Evolutionary conservation across 2,113 vertebrate species (phyloP), one percentile per base, ranked within the genome.

Genomic region (Phrynosoma blainvillii): DNA sequence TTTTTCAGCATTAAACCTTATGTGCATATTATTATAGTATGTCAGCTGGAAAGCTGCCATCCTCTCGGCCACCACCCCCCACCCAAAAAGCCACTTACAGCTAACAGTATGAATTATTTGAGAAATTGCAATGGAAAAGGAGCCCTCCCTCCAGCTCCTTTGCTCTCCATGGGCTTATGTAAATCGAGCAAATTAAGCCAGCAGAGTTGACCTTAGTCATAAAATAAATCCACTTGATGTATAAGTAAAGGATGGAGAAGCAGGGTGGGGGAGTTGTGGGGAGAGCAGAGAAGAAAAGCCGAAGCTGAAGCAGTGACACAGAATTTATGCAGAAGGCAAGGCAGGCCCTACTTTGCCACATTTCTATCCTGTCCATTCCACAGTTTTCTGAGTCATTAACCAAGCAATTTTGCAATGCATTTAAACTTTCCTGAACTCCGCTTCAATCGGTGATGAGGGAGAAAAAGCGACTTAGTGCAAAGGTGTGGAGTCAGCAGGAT

Each of bases 21-120:
- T 65, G 87, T 84, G 88, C 87, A 90, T 95, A 88, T 93, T 93
- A 95, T 95, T 95, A 84, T 75, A 93, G 90, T 62, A 65, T 91
- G 86, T 90, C 93, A 94, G 87, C 86, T 95, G 95, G 96, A 97
- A 95, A 87, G 36, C 89, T 96, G 93, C 95, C 95, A 94, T 42
- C 73, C 88, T 86, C 47, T 20, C 54, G 36, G 1, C n/a, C 56
- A 3, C 36, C 36, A 59, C 42, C 71, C 79, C 68, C 62, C 75
- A 25, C 42, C 47, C 79, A 84, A 92, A 96, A 95, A 93, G 95
- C 94, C 94, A 95, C 88, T 88, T 80, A 91, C 73, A 87, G 90
- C 90, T 89, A 92, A 4, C 9, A 87, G 91, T 88, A 30, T 94
- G 89, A 96, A 95, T 94, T 91, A 92, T 87, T 90, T 91, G 88